These are phyloP conservation scores for Orbicella faveolata DNA, from an alignment of 64 coral and sea anemone genomes.

Conservation along the genomic window DNA sequence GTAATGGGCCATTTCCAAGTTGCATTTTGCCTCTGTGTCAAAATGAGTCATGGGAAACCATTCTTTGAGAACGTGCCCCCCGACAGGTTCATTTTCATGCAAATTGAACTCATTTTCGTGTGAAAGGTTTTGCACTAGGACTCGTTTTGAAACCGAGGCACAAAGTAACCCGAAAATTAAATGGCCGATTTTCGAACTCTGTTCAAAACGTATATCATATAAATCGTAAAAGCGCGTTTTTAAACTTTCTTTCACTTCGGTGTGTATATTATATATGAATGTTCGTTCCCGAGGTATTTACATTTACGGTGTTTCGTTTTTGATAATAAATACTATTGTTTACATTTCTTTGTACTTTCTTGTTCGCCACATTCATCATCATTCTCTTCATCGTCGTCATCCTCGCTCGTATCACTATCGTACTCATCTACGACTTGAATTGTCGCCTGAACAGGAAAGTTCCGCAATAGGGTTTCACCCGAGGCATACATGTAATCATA, in stretches of 20 bases:
- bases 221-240: no score
- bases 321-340: neutral
- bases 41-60: no score
- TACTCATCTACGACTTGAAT: conserved; percentile 75
- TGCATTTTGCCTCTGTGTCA: no score
- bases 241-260: neutral
- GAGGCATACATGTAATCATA: conserved; percentile 91
- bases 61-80: no score
- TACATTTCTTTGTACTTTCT: neutral
- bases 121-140: no score
- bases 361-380: neutral
- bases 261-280: neutral
- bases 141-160: no score
- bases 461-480: conserved; percentile 76
- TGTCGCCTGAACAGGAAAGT: conserved; percentile 92
- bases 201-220: no score
- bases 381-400: conserved; percentile 55
- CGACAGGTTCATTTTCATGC: no score
- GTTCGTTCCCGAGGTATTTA: neutral
- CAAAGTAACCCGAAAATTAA: no score
- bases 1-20: no score
- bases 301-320: conserved; percentile 1
- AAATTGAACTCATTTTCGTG: no score
- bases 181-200: no score
- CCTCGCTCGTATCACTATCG: conserved; percentile 36